These are phyloP conservation scores for Parazoanthus atlanticus DNA, from an alignment of 92 coral and sea anemone species.

Conservation along the genomic window DNA sequence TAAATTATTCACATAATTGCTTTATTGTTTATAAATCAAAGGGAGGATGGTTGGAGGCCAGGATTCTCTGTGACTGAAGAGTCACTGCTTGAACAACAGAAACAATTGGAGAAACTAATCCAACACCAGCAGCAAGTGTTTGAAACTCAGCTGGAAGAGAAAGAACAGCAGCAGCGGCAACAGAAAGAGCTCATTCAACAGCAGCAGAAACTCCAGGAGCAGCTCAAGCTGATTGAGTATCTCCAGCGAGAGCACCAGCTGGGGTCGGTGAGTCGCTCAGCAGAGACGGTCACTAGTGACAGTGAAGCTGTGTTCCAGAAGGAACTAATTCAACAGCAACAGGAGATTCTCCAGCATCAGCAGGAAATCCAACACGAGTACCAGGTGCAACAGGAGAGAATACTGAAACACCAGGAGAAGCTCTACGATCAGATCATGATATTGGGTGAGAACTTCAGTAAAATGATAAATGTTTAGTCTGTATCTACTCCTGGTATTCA, in stretches of 20 bases:
- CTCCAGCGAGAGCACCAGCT: slow-evolving; percentile 63
- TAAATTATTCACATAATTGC: no score
- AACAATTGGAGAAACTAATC: slow-evolving; percentile 68
- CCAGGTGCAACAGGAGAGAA: slow-evolving; percentile 71
- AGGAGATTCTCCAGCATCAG: slow-evolving; percentile 70
- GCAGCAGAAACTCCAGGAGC: slow-evolving; percentile 71
- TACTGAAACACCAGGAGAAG: slow-evolving; percentile 74
- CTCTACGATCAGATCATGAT: slow-evolving; percentile 75
- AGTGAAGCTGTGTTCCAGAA: slow-evolving; percentile 65
- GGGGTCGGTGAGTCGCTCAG: slow-evolving; percentile 37
- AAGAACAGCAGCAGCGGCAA: slow-evolving; percentile 72
- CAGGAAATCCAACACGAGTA: slow-evolving; percentile 68
- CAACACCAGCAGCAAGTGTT: slow-evolving; percentile 74
- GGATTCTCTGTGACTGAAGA: slow-evolving; percentile 54
- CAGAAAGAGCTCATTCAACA: slow-evolving; percentile 68
- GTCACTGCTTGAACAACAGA: slow-evolving; percentile 72
- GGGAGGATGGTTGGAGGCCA: slow-evolving; percentile 44
- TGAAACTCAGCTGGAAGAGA: slow-evolving; percentile 74
- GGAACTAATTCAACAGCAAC: slow-evolving; percentile 80
- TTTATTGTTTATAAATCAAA: not conserved
- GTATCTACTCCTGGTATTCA: not conserved
- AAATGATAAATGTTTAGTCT: not conserved
- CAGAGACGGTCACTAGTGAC: slow-evolving; percentile 40
- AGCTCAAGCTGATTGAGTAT: slow-evolving; percentile 66
- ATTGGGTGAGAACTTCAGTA: slow-evolving; percentile 53